Percentiles rank a stretch among this genome's conserved stretches.
Evolutionary conservation across 2,113 vertebrate genomes (phyloP).

Genomic region (Galbula dea): DNA sequence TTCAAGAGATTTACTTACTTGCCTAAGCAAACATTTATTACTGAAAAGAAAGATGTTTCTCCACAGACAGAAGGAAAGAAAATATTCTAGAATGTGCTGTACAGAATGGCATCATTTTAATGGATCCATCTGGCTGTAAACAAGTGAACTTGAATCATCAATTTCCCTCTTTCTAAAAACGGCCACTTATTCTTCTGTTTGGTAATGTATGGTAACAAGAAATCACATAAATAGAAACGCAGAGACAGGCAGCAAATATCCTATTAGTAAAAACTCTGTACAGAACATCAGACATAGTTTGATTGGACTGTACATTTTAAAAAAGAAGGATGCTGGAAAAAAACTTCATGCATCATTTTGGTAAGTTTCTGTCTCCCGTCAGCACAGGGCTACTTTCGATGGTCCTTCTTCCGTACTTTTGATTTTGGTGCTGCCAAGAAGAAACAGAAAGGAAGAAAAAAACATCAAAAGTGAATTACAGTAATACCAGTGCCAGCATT

Average conservation of each 20-base stretch:
- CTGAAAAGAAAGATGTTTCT: neutral
- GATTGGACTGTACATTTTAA: neutral
- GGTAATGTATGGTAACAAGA: neutral
- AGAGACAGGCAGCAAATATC: neutral
- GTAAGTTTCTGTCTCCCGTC: neutral
- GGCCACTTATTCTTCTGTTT: neutral
- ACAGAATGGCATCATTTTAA: neutral
- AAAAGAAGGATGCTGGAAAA: neutral
- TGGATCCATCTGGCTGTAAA: neutral
- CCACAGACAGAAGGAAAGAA: neutral
- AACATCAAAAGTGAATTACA: neutral
- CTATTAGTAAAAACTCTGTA: neutral
- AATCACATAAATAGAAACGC: neutral
- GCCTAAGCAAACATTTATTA: neutral
- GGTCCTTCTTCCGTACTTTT: slow-evolving; percentile 85
- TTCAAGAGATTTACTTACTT: neutral
- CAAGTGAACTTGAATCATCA: neutral
- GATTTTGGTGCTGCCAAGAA: slow-evolving; percentile 84
- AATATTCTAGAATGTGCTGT: neutral
- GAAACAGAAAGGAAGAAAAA: neutral
- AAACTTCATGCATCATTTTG: neutral
- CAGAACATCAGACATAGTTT: neutral
- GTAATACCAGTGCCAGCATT: neutral
- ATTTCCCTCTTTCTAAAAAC: neutral
- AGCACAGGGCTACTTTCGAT: neutral